Evolutionary conservation across 2,113 vertebrate genomes (phyloP), one percentile per base, ranked within the genome.

Genomic region (Vidua macroura): DNA sequence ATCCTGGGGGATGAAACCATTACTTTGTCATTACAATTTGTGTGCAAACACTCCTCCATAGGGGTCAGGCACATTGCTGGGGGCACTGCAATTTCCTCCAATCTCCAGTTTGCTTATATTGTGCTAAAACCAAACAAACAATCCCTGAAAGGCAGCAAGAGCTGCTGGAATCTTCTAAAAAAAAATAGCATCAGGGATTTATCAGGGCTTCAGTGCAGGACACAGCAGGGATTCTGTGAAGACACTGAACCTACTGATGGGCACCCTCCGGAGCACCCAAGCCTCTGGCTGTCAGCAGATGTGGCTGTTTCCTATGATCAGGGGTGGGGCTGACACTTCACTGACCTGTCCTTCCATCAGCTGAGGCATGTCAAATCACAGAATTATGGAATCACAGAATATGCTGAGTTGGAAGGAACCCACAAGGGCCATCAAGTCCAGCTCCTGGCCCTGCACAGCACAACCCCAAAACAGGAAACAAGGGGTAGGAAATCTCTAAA

Each of bases 171-270:
- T 64, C n/a, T 55, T 33, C 48, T 63, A 51, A 44, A 53, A 35
- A 35, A 52, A 56, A 31, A 62, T 30, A 53, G 22, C 15, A 64
- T 27, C 6, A 56, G 44, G 51, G 25, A 48, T 35, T 37, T 41
- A 7, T 46, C 68, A 31, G 14, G 37, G 22, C 41, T 46, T 73
- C 22, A 6, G n/a, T 11, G 31, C 1, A 3, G 30, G 90, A 51
- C 56, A 43, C 11, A 11, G 58, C 48, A 27, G 2, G 3, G 43
- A 46, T 67, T 12, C 21, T 5, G 21, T 4, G 3, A 66, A 37
- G 58, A 46, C 1, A 0, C 31, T 1, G 8, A 19, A 27, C 23
- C 5, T 5, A 2, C 5, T 5, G 24, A 11, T 0, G 1, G 73
- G 43, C 52, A 33, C 24, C 33, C 19, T 64, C 44, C 44, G 13